Conservation (phyloP, 2,888 invertebrate species). For the Heliconius erato region DNA sequence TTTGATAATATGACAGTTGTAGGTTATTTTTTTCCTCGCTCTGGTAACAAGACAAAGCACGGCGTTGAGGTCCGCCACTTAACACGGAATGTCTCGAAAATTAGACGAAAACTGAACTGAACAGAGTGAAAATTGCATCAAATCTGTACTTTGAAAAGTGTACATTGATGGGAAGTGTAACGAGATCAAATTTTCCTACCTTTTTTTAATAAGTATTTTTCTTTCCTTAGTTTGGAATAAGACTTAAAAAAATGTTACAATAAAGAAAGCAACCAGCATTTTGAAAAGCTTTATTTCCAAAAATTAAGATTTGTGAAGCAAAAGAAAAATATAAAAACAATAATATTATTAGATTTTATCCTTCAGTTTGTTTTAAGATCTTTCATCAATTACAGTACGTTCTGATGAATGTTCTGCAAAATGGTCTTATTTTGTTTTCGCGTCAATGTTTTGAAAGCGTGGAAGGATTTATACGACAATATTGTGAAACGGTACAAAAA, state of each 20-base stretch:
- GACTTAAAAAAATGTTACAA: no score
- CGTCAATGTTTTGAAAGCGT: conserved; percentile 46
- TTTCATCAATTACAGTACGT: conserved; percentile 1
- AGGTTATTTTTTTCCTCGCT: neutral
- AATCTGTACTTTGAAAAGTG: no score
- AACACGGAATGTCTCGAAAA: no score
- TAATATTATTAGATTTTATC: neutral
- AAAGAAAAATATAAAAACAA: neutral
- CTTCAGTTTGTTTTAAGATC: conserved; percentile 7
- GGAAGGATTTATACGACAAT: conserved; percentile 57
- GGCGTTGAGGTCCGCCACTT: neutral
- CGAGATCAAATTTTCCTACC: no score
- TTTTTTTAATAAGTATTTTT: no score
- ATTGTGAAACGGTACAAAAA: conserved; percentile 48
- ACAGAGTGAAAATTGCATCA: no score
- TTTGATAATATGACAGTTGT: no score
- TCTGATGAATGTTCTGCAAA: conserved; percentile 38
- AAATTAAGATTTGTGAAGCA: neutral
- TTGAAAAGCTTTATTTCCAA: neutral
- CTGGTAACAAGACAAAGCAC: neutral
- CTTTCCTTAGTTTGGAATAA: no score
- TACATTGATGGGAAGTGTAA: no score
- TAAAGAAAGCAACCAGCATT: neutral
- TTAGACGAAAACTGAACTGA: no score
- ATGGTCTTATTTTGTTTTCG: conserved; percentile 50